Evolutionary conservation across 1,140 invertebrate genomes (phyloP), one percentile per base, ranked within the genome.

Genomic region (Nasonia vitripennis): DNA sequence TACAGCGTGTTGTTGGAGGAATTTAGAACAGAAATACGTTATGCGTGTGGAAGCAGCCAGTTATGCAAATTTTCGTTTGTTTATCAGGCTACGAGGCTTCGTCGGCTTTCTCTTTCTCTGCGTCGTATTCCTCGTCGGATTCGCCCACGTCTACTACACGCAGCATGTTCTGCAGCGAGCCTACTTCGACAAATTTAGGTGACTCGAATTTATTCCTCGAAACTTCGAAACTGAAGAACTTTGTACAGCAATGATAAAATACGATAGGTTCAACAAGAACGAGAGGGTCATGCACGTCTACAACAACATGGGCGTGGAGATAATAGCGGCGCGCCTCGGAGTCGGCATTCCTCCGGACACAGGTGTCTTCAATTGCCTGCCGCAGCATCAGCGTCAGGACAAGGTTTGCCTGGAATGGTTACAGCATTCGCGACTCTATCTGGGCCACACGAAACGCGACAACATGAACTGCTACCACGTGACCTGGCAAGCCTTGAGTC

Each of bases 71-170:
- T 23, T 71, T 71, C 48, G n/a, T 71, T 81, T 70, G 6, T 74
- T 7, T 11, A 92, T 89, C 90, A 98, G 97, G 91, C 94, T 97
- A 2, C 95, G 96, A 84, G 95, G 95, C 6, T 97, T 98, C 90
- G 97, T 98, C 4, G 95, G 95, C 0, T 94, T 98, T 74, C 94
- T 98, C 84, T 97, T 98, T 89, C 94, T 98, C 1, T 95, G 95
- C 23, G 96, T 98, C 9, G 95, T 96, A 1, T 96, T 97, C 89
- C 94, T 98, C 87, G 95, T 98, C 9, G 96, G 95, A 6, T 97
- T 97, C 88, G 96, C 97, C 0, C 97, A 98, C 87, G 94, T 97
- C 10, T 95, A 97, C 67, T 98, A 98, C 89, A 95, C 97, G 79
- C 96, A 97, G 89, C 96, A 97, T 89, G 95, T 97, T 1, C 91